Conservation (phyloP, 2,797 vertebrate genomes). For the Okamejei kenojei region DNA sequence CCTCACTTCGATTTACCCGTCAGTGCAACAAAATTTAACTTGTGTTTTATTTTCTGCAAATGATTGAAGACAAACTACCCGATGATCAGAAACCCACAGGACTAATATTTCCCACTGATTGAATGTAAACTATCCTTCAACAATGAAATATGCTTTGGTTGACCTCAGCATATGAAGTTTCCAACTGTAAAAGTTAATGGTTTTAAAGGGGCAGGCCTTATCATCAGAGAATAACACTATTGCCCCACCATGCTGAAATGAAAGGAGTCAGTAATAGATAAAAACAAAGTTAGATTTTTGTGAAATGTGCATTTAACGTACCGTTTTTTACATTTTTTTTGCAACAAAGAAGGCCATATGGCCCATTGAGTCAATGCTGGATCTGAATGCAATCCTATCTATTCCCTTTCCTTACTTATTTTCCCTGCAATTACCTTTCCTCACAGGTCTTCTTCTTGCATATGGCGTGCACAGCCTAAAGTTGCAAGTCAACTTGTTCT, state of each 20-base stretch:
- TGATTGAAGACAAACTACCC: not conserved
- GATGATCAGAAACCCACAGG: not conserved
- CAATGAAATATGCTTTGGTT: not conserved
- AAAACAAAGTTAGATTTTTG: too few relatives aligned
- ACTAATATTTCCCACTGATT: not conserved
- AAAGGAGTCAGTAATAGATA: too few relatives aligned
- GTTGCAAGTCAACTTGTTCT: too few relatives aligned
- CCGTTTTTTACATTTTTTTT: too few relatives aligned
- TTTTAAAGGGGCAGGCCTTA: not conserved
- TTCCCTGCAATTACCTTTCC: too few relatives aligned
- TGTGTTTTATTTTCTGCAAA: not conserved
- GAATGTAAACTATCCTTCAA: not conserved
- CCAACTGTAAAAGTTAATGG: not conserved
- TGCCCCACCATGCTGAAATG: not conserved
- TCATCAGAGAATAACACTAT: not conserved
- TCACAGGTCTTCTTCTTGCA: too few relatives aligned
- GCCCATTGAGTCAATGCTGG: too few relatives aligned
- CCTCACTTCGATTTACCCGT: not conserved
- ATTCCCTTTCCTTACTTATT: too few relatives aligned
- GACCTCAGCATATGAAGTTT: not conserved
- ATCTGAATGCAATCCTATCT: too few relatives aligned
- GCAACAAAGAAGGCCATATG: too few relatives aligned
- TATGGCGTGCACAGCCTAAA: too few relatives aligned
- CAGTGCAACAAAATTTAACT: not conserved
- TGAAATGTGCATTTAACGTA: too few relatives aligned